Conservation (phyloP, 2,113 vertebrate species). For the Saccopteryx bilineata region DNA sequence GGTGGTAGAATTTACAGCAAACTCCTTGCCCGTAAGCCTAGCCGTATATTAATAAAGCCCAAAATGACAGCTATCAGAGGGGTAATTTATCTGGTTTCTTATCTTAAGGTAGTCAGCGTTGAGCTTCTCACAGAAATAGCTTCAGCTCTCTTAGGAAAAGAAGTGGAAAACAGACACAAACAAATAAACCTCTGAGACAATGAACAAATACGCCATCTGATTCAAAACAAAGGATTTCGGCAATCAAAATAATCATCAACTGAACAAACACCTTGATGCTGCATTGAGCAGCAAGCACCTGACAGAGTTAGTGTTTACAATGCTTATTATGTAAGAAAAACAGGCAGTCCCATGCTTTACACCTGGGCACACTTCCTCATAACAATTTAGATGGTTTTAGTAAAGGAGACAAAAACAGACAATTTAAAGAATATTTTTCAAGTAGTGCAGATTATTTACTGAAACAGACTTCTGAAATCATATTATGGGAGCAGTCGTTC, state of each 20-base stretch:
- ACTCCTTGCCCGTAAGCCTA: not conserved
- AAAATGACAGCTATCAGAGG: not conserved
- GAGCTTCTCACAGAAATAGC: conserved; percentile 53
- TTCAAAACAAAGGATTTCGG: conserved; percentile 63
- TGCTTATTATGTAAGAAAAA: not conserved
- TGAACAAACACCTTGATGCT: not conserved
- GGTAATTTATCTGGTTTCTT: conserved; percentile 41
- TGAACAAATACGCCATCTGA: conserved; percentile 45
- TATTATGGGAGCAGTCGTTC: not conserved
- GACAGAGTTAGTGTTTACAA: not conserved
- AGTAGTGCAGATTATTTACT: not conserved
- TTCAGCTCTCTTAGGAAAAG: conserved; percentile 52
- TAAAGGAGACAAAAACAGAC: conserved; percentile 1
- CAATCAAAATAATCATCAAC: not conserved
- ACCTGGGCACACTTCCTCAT: not conserved
- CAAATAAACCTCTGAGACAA: not conserved
- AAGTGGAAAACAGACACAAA: conserved; percentile 13
- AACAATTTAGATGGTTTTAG: conserved; percentile 15
- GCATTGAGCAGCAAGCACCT: not conserved
- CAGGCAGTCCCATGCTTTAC: not conserved
- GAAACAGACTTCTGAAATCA: conserved; percentile 29
- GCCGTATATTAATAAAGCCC: not conserved
- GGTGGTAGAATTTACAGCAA: not conserved
- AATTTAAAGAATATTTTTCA: conserved; percentile 44
- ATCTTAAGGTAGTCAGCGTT: conserved; percentile 56